Percentiles rank a stretch among this genome's conserved stretches.
These are phyloP conservation scores for Drosophila dunni DNA, from an alignment of 1,140 invertebrate species.

Conservation along the genomic window DNA sequence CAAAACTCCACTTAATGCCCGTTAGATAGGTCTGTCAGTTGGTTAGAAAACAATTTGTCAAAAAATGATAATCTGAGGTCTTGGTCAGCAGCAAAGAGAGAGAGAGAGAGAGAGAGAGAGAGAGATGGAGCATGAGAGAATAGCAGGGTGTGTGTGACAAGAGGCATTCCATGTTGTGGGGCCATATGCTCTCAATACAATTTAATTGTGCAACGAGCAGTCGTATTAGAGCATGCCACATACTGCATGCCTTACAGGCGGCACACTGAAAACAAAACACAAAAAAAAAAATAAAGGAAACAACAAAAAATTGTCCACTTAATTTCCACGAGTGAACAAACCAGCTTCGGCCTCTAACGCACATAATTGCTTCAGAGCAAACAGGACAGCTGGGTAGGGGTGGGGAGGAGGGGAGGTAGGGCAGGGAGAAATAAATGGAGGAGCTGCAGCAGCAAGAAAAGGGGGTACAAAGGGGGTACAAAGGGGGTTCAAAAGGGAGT, in stretches of 20 bases:
- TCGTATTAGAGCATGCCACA: not conserved
- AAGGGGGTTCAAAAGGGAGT: not conserved
- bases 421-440: not conserved
- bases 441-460: not conserved
- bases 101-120: not conserved
- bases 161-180: constrained; percentile 26
- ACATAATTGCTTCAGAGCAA: constrained; percentile 72
- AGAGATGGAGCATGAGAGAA: not conserved
- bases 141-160: constrained; percentile 30
- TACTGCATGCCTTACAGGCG: not conserved
- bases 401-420: too few species aligned
- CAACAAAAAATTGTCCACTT: constrained; percentile 65
- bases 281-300: too few species aligned
- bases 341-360: constrained; percentile 64
- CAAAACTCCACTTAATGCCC: not conserved
- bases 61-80: constrained; percentile 57
- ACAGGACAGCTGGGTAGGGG: not conserved
- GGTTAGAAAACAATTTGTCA: constrained; percentile 50
- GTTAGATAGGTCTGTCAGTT: constrained; percentile 13
- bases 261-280: not conserved
- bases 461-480: not conserved
- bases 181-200: constrained; percentile 48
- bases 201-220: constrained; percentile 34
- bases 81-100: constrained; percentile 39
- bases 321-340: constrained; percentile 74